phyloP scores from a whole-genome alignment of 2,113 vertebrate species.

The Hippocampus guttulatus region DNA sequence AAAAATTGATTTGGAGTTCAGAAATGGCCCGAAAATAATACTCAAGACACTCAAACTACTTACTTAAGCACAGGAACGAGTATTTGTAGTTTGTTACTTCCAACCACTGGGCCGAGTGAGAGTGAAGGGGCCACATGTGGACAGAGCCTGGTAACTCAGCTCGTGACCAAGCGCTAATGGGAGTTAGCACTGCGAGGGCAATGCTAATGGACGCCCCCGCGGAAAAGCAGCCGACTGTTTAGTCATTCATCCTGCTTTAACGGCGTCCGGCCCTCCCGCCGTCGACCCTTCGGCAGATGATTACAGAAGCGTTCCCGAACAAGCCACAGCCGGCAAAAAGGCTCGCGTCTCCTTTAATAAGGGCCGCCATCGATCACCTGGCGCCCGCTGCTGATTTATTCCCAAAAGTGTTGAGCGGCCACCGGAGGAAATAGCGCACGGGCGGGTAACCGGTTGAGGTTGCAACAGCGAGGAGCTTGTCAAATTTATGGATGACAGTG shows the following conservation, averaged over 20 bases:
- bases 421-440: constrained; percentile 42
- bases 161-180: constrained; percentile 6
- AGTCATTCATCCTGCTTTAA: constrained; percentile 74
- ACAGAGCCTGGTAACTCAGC: not conserved
- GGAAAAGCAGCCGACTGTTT: constrained; percentile 55
- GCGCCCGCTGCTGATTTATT: constrained; percentile 52
- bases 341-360: constrained; percentile 57
- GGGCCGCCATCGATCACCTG: constrained; percentile 58
- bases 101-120: not conserved
- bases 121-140: not conserved
- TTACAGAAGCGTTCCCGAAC: constrained; percentile 55
- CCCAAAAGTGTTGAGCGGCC: constrained; percentile 57
- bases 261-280: constrained; percentile 53
- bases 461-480: constrained; percentile 3
- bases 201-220: constrained; percentile 59
- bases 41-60: not conserved
- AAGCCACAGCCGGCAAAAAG: constrained; percentile 56
- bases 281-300: constrained; percentile 58
- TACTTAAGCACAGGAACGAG: not conserved
- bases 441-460: constrained; percentile 19
- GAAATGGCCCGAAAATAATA: too few species aligned
- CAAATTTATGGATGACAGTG: not conserved
- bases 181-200: constrained; percentile 52
- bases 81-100: not conserved
- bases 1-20: too few species aligned